Base-by-base conservation (phyloP, 2,113 vertebrate species). In the Heliornis fulica region DNA sequence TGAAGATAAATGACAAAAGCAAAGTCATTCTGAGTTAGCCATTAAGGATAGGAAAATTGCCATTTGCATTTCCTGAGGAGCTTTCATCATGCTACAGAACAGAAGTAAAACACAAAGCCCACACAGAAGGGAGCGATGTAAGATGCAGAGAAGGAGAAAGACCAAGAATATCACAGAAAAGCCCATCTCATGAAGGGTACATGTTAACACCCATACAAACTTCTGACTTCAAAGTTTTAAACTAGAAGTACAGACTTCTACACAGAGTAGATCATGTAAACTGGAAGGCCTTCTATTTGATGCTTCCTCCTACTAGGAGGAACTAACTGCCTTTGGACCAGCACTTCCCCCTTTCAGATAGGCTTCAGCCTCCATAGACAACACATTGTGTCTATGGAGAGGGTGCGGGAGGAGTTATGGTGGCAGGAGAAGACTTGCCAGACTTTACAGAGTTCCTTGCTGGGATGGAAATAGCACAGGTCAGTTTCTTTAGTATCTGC, bases 1-100 rank as follows among this genome's bases (percentile, higher is more conserved):
- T 84, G 81, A 91, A 77, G 68, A 76, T 34, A 93, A 93, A 61
- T 66, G 22, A 59, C 41, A 61, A 76, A 77, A 84, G 34, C 26
- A 40, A 81, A 75, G 28, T 75, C 14, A 60, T 75, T 43, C 48
- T 32, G 65, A 89, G 57, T 22, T 71, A 75, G 83, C 13, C 74
- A 48, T 78, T 78, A 91, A 79, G 43, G 65, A n/a, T 41, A 93
- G 36, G 90, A 83, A 89, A 90, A 70, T 11, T 46, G 9, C n/a
- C 38, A 91, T 91, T 59, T 80, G 46, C 32, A 22, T 90, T 92
- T 94, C 34, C n/a, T 68, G 34, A 29, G 69, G 26, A 70, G 43
- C 29, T 87, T 89, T 68, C 6, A 1, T 56, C 43, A 20, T 40
- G n/a, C 40, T 83, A 46, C 26, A 74, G 34, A 63, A 19, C 7